Conservation (phyloP, 2,888 invertebrate genomes). For the Euplexia lucipara region DNA sequence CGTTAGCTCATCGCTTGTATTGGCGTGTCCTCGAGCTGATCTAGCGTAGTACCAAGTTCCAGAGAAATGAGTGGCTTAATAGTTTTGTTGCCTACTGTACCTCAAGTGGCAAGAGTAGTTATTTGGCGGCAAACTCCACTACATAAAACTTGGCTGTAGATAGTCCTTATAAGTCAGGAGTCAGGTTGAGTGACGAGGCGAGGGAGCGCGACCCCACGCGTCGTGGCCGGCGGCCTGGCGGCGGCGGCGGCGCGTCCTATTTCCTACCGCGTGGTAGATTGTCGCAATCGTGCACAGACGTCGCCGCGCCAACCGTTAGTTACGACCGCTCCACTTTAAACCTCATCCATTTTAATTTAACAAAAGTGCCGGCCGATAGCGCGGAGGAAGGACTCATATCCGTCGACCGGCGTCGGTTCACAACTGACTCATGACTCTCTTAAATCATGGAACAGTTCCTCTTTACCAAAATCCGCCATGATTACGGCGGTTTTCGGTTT, state of each 20-base stretch:
- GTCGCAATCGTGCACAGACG: slow-evolving; percentile 81
- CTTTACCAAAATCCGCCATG: slow-evolving; percentile 35
- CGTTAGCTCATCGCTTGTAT: too few species aligned
- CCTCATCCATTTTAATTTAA: slow-evolving; percentile 91
- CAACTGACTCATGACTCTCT: slow-evolving; percentile 63
- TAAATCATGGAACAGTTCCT: slow-evolving; percentile 59
- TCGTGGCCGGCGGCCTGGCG: slow-evolving; percentile 61
- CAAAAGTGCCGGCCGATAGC: slow-evolving; percentile 90
- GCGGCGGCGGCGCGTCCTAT: slow-evolving; percentile 72
- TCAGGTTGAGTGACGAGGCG: slow-evolving; percentile 58
- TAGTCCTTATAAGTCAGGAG: slow-evolving; percentile 53
- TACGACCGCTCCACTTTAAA: slow-evolving; percentile 90
- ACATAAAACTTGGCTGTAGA: slow-evolving; percentile 12
- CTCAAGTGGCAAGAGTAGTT: neutral
- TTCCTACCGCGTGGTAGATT: slow-evolving; percentile 77
- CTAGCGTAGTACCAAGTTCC: too few species aligned
- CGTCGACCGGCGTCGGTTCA: slow-evolving; percentile 77
- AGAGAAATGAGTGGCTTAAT: too few species aligned
- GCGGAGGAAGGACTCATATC: slow-evolving; percentile 89
- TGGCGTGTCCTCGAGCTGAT: too few species aligned
- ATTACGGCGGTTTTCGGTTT: neutral
- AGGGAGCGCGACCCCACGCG: slow-evolving; percentile 80
- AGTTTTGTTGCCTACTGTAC: neutral
- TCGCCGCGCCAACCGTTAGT: slow-evolving; percentile 87
- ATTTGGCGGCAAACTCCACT: neutral